These are phyloP conservation scores for Nothobranchius furzeri DNA, from an alignment of 2,113 vertebrate genomes.

Conservation along the genomic window DNA sequence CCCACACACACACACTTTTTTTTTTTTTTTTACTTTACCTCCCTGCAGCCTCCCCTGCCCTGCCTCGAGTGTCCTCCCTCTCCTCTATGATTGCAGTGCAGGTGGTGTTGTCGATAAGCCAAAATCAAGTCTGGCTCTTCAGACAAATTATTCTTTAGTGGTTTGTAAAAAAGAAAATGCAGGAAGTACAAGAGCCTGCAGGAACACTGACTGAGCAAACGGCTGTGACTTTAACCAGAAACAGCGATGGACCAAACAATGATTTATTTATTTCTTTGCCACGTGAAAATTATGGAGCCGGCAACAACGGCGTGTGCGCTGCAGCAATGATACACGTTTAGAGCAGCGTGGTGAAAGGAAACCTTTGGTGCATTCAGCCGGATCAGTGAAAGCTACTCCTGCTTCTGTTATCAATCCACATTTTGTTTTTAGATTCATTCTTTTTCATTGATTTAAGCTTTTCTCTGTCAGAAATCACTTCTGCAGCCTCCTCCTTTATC, in stretches of 20 bases:
- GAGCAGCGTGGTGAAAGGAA: slow-evolving; percentile 27
- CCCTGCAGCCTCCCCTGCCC: slow-evolving; percentile 28
- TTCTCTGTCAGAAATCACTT: slow-evolving; percentile 12
- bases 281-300: slow-evolving; percentile 34
- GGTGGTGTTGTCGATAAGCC: slow-evolving; percentile 66
- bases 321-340: slow-evolving; percentile 28
- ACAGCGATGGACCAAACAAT: slow-evolving; percentile 24
- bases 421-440: neutral
- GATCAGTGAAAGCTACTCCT: slow-evolving; percentile 23
- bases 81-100: slow-evolving; percentile 56
- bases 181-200: slow-evolving; percentile 20
- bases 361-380: slow-evolving; percentile 6
- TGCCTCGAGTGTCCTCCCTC: slow-evolving; percentile 30
- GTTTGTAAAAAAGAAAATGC: slow-evolving; percentile 7
- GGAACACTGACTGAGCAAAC: slow-evolving; percentile 27
- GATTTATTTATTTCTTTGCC: slow-evolving; percentile 46
- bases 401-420: slow-evolving; percentile 3
- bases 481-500: slow-evolving; percentile 5
- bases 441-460: slow-evolving; percentile 6
- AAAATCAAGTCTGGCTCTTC: slow-evolving; percentile 47
- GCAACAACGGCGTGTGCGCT: slow-evolving; percentile 21
- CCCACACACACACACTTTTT: too few relatives aligned
- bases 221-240: slow-evolving; percentile 27
- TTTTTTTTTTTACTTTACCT: slow-evolving; percentile 20
- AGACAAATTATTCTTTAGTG: slow-evolving; percentile 45